Base-by-base conservation (phyloP, 2,797 vertebrate genomes). In the Octomys mimax region DNA sequence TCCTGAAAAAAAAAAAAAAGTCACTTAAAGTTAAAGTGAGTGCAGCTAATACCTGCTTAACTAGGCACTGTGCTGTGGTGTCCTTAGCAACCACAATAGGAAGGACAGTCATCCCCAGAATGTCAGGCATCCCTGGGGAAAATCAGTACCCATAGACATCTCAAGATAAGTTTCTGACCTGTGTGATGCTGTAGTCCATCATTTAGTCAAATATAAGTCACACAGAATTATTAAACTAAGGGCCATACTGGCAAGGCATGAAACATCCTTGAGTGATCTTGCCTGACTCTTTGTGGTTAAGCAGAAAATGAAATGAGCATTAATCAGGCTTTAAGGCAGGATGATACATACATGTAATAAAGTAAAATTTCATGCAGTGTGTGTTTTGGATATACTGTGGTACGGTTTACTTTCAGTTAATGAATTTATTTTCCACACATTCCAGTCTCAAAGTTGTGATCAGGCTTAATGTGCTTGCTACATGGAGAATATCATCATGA, bases 241-340 rank as follows among this genome's bases (percentile, higher is more conserved):
- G 66, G 22, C 26, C 59, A 70, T 42, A 73, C 71, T 39, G 21
- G 28, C 22, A 28, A 13, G 33, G 10, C 77, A 42, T 42, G 83
- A 22, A 84, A 36, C n/a, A 64, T 52, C 70, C 33, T 86, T 68
- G 28, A 62, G 12, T 89, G 61, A 24, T 77, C 68, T 57, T 71
- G n/a, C 39, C 68, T 80, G 22, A 22, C 26, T 31, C 68, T 33
- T 71, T 7, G 2, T 78, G 26, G 64, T 89, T 90, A 91, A 91
- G 84, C 62, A 88, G 75, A 95, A 94, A 92, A 88, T 92, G 78
- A 92, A 91, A 71, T 42, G 82, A 90, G 39, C 28, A 64, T 86
- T 16, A 46, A 66, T 79, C 7, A 68, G 83, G 61, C 49, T 84
- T 89, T 92, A 79, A 94, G 92, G 39, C 82, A 73, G 62, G 10